A percentile compares a stretch with the other conserved stretches of the same genome.
Conservation (phyloP, 2,888 invertebrate genomes). For the Agrochola lota region DNA sequence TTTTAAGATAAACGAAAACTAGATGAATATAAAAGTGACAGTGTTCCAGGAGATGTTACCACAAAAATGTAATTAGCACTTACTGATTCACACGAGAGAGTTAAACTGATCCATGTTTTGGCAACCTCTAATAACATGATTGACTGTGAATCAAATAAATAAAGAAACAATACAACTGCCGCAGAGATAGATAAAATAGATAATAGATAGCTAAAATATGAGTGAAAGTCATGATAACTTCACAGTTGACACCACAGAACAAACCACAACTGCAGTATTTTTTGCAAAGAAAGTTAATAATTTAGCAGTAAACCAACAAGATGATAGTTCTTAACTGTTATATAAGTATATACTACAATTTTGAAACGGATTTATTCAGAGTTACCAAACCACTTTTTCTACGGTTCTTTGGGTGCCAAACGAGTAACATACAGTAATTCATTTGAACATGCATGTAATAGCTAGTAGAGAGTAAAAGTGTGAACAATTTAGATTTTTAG, state of each 20-base stretch:
- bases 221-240: conserved; percentile 60
- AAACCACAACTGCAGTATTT: conserved; percentile 50
- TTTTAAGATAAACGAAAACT: neutral
- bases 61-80: neutral
- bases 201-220: conserved; percentile 44
- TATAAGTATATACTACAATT: conserved; percentile 42
- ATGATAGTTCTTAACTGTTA: conserved; percentile 45
- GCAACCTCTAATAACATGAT: neutral
- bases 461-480: conserved; percentile 35
- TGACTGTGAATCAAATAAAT: conserved; percentile 12
- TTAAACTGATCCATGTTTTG: conserved; percentile 5
- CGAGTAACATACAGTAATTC: conserved; percentile 28
- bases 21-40: conserved; percentile 16
- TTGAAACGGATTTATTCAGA: conserved; percentile 19
- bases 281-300: conserved; percentile 61
- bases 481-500: conserved; percentile 10
- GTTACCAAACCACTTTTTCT: conserved; percentile 31
- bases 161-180: conserved; percentile 19
- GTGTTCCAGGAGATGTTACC: neutral
- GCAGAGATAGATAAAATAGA: conserved; percentile 36
- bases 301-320: conserved; percentile 42
- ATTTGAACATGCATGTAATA: conserved; percentile 27
- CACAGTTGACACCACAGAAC: conserved; percentile 45
- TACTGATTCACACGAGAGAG: neutral
- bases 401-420: conserved; percentile 13